These are phyloP conservation scores for Halcyon smyrnensis DNA, from an alignment of 2,797 vertebrate genomes.

Conservation along the genomic window DNA sequence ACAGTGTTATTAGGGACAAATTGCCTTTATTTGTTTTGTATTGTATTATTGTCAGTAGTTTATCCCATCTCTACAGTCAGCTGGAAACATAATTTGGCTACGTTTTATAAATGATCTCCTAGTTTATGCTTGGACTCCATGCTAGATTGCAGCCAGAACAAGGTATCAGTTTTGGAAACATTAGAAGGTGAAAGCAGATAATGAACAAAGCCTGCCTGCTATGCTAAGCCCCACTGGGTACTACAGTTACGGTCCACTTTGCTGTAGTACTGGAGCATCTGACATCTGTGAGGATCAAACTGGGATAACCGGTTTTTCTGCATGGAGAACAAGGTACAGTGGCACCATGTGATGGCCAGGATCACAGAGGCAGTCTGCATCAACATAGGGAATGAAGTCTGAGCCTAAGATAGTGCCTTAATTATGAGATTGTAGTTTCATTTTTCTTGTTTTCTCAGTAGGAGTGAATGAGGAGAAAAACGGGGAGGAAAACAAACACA, in stretches of 20 bases:
- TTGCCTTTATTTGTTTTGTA: neutral
- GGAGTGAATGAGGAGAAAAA: neutral
- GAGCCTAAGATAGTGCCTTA: neutral
- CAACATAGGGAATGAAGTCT: neutral
- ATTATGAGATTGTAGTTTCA: neutral
- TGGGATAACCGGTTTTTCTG: neutral
- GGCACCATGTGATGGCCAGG: neutral
- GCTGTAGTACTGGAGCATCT: neutral
- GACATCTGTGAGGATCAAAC: neutral
- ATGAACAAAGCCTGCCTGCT: neutral
- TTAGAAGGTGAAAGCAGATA: neutral
- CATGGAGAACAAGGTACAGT: neutral
- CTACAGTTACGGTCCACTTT: neutral
- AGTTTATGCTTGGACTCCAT: neutral
- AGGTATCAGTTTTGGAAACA: neutral
- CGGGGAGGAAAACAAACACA: neutral
- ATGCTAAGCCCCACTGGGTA: neutral
- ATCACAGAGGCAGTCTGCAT: neutral
- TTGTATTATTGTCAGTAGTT: neutral
- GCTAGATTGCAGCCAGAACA: neutral
- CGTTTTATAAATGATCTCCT: neutral
- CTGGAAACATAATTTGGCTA: neutral
- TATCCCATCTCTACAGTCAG: neutral
- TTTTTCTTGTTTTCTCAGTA: neutral
- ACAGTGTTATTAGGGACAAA: neutral